Conservation (phyloP, 1,140 invertebrate species). For the Bombus affinis region DNA sequence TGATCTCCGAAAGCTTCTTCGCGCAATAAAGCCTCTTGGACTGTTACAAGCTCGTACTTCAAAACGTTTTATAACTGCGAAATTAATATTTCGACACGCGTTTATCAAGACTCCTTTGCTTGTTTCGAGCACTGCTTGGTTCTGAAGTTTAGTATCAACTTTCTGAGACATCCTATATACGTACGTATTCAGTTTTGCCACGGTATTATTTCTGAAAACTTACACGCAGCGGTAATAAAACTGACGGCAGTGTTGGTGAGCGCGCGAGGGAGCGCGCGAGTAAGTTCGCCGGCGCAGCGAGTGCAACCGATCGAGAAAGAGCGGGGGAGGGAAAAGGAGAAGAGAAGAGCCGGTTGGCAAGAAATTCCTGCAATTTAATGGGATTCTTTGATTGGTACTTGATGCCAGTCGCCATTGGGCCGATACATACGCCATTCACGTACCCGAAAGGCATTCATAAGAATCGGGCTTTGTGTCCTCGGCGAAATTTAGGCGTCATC, state of each 20-base stretch:
- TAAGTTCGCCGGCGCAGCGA: background rate
- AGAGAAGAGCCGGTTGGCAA: constrained; percentile 73
- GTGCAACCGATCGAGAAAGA: constrained; percentile 42
- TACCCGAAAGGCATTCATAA: constrained; percentile 73
- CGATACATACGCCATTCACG: constrained; percentile 76
- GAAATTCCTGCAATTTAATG: constrained; percentile 81
- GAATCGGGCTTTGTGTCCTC: constrained; percentile 73
- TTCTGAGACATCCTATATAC: background rate
- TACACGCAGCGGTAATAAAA: constrained; percentile 62
- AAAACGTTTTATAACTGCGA: too few species aligned
- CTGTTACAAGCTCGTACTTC: too few species aligned
- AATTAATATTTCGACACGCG: too few species aligned
- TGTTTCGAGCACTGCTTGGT: background rate
- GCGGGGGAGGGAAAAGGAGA: constrained; percentile 46
- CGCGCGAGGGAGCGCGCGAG: background rate
- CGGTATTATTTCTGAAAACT: constrained; percentile 53
- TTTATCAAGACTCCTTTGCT: background rate
- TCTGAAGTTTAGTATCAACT: background rate
- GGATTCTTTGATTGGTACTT: constrained; percentile 81
- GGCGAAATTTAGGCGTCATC: constrained; percentile 52
- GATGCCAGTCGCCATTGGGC: constrained; percentile 75
- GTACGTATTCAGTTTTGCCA: constrained; percentile 23
- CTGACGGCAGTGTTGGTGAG: constrained; percentile 27
- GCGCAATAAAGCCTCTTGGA: too few species aligned
- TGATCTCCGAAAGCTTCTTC: too few species aligned